A percentile compares a stretch with the other conserved stretches of the same genome.
Conservation (phyloP, 1,140 invertebrate genomes). For the Drosophila murphyi region DNA sequence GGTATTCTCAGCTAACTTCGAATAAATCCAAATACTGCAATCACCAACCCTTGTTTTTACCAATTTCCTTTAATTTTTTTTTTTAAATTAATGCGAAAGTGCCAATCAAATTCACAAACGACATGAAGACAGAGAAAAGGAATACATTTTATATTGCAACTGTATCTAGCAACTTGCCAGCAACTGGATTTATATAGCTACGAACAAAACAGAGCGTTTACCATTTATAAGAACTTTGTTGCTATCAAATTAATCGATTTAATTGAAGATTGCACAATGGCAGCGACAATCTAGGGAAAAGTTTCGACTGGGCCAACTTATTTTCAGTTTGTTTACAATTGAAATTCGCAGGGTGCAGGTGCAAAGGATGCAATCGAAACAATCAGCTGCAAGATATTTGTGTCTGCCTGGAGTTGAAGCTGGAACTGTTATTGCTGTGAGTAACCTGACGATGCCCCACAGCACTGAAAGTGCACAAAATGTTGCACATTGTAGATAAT, state of each 20-base stretch:
- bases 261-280: conserved; percentile 63
- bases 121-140: not conserved
- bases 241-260: conserved; percentile 76
- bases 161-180: not conserved
- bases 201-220: conserved; percentile 29
- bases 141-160: not conserved
- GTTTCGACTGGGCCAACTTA: conserved; percentile 44
- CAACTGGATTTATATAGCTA: conserved; percentile 38
- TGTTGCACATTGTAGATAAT: conserved; percentile 56
- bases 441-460: conserved; percentile 33
- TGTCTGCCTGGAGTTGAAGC: conserved; percentile 1
- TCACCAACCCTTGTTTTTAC: not conserved
- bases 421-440: conserved; percentile 31
- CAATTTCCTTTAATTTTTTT: not conserved
- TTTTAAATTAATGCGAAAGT: not conserved
- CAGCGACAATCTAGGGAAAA: conserved; percentile 38
- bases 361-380: conserved; percentile 48
- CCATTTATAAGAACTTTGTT: conserved; percentile 43
- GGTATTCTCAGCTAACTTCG: not conserved
- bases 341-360: conserved; percentile 41
- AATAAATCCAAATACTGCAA: not conserved
- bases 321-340: conserved; percentile 70
- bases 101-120: conserved; percentile 11
- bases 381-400: conserved; percentile 57
- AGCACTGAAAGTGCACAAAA: conserved; percentile 64